phyloP scores from a whole-genome alignment of 2,888 invertebrate genomes.

The Patella caerulea region DNA sequence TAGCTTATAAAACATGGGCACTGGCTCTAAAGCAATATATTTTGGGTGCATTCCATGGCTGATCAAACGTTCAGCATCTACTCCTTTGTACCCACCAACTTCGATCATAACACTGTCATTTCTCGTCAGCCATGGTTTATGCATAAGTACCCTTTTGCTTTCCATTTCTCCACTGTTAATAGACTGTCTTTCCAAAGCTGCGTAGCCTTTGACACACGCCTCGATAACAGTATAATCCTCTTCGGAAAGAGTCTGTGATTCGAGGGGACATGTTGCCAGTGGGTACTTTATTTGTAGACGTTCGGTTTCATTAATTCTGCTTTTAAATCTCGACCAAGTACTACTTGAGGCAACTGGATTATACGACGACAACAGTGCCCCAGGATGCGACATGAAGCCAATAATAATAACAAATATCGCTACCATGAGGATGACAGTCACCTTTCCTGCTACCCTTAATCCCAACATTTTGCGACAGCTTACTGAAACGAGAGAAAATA shows the following conservation, averaged over 20 bases:
- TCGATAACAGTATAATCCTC: background rate
- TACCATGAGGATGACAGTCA: no score
- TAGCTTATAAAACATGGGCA: constrained; percentile 14
- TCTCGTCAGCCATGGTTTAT: background rate
- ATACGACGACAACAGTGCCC: no score
- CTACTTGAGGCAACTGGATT: no score
- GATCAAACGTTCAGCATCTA: constrained; percentile 17
- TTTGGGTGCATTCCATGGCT: constrained; percentile 8
- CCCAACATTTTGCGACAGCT: no score
- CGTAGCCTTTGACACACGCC: background rate
- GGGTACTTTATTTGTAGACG: background rate
- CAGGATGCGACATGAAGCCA: no score
- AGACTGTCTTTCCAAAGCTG: background rate
- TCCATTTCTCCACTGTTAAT: background rate
- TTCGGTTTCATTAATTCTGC: background rate
- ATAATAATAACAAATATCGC: no score
- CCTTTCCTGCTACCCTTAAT: no score
- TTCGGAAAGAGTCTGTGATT: background rate
- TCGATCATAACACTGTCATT: constrained; percentile 19
- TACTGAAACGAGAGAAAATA: no score
- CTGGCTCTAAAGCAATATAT: constrained; percentile 22
- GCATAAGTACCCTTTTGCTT: background rate
- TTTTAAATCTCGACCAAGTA: background rate
- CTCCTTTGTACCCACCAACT: constrained; percentile 24
- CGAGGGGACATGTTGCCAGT: background rate